These are phyloP conservation scores for Poeciliopsis paucimaculata DNA, from an alignment of 2,797 vertebrate species.

Conservation along the genomic window DNA sequence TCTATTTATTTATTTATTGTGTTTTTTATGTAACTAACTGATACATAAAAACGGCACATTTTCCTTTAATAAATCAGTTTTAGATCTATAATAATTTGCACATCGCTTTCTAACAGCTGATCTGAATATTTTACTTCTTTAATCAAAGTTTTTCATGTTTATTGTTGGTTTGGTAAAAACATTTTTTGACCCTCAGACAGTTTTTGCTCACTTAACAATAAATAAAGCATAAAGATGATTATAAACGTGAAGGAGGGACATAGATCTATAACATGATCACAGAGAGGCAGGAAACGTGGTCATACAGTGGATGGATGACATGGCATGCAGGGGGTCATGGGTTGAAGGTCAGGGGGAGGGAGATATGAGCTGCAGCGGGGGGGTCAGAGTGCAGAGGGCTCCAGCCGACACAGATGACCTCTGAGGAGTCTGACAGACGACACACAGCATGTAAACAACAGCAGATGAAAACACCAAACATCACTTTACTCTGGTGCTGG, in stretches of 20 bases:
- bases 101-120: too few relatives aligned
- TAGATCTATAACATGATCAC: background rate
- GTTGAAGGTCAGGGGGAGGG: conserved; percentile 68
- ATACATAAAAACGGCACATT: too few relatives aligned
- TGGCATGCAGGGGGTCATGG: conserved; percentile 64
- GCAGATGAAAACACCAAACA: background rate
- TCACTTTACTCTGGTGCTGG: too few relatives aligned
- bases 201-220: background rate
- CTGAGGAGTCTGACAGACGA: conserved; percentile 66
- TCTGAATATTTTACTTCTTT: too few relatives aligned
- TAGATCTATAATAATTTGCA: too few relatives aligned
- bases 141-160: too few relatives aligned
- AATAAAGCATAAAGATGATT: background rate
- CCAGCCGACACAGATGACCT: conserved; percentile 74
- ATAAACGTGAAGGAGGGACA: background rate
- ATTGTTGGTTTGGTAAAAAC: too few relatives aligned
- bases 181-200: too few relatives aligned
- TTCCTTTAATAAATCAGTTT: too few relatives aligned
- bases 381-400: conserved; percentile 72
- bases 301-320: conserved; percentile 48
- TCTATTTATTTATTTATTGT: too few relatives aligned
- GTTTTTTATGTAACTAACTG: too few relatives aligned
- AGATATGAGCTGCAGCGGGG: conserved; percentile 54
- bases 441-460: conserved; percentile 38
- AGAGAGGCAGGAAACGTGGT: conserved; percentile 20